Base-by-base conservation (phyloP, 2,797 vertebrate genomes). In the Sebastiscus albofasciatus region DNA sequence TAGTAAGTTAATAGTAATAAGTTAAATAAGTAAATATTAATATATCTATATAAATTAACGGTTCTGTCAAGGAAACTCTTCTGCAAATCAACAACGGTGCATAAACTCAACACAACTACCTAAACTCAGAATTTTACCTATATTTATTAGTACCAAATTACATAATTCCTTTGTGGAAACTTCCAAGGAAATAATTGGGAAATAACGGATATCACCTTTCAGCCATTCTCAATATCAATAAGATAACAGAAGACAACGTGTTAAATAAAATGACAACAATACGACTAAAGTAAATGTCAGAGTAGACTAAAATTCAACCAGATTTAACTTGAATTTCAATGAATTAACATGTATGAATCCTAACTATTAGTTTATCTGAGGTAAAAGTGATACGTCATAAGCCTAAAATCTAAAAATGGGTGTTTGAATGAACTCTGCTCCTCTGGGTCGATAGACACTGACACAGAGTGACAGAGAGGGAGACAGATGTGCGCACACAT, bases 391-490 rank as follows among this genome's bases (percentile, higher is more conserved):
- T 12, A n/a, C 8, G 36, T 56, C 60, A 64, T 54, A 39, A 39
- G 10, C 58, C 6, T 70, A 33, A 64, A 72, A 78, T 75, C 56
- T 6, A 29, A 18, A 61, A 69, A 79, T 20, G 34, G 29, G 56
- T 39, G 20, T 82, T 49, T 72, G 80, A 58, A 67, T 76, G 39
- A 84, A 72, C 49, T 72, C 58, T 74, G 64, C 54, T 62, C 39
- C 58, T 59, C 59, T 49, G 65, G 78, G 72, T 87, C 67, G 54
- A 49, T 8, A 61, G 58, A 81, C 31, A 22, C 22, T 22, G 42
- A 83, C 56, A 36, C 29, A 7, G 4, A 54, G n/a, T 52, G 75
- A 76, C 11, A 24, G 11, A 49, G n/a, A 60, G 58, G 12, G 4
- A 56, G 34, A 42, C 33, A 58, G n/a, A 52, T 9, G 13, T 27